These are phyloP conservation scores for Forbesichthys papilliferus DNA, from an alignment of 2,113 vertebrate genomes.

Conservation along the genomic window DNA sequence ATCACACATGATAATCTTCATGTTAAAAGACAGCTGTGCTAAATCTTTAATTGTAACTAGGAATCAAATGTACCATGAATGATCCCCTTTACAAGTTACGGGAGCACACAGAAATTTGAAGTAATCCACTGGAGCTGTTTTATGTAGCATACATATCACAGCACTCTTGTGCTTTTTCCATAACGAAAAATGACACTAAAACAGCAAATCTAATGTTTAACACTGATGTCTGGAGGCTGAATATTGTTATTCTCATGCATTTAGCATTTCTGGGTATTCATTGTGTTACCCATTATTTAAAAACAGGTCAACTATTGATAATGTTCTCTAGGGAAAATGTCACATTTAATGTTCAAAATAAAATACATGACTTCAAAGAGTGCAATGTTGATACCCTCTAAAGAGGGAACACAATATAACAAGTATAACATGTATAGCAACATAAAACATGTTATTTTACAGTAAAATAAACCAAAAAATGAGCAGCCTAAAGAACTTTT, in stretches of 20 bases:
- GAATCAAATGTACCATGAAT: constrained; percentile 66
- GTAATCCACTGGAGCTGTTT: constrained; percentile 62
- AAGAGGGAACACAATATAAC: constrained; percentile 1
- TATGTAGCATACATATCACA: constrained; percentile 36
- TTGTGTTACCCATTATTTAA: constrained; percentile 34
- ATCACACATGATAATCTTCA: constrained; percentile 72
- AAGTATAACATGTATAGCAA: background rate
- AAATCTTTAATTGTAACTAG: constrained; percentile 72
- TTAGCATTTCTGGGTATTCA: constrained; percentile 54
- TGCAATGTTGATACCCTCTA: background rate
- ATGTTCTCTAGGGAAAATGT: background rate
- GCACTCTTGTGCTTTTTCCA: constrained; percentile 64
- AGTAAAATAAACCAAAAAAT: constrained; percentile 28
- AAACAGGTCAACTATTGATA: constrained; percentile 49
- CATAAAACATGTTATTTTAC: background rate
- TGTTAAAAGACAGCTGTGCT: constrained; percentile 67
- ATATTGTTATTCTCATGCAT: constrained; percentile 64
- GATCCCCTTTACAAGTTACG: constrained; percentile 59
- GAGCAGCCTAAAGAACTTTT: constrained; percentile 13
- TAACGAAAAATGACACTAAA: constrained; percentile 70
- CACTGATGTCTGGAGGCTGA: constrained; percentile 64
- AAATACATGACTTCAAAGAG: background rate
- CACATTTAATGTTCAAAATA: background rate
- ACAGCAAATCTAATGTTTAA: constrained; percentile 65
- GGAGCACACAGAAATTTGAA: constrained; percentile 48